A percentile compares a stretch with the other conserved stretches of the same genome.
Conservation (phyloP, 2,888 invertebrate species). For the Drosophila paramelanica region DNA sequence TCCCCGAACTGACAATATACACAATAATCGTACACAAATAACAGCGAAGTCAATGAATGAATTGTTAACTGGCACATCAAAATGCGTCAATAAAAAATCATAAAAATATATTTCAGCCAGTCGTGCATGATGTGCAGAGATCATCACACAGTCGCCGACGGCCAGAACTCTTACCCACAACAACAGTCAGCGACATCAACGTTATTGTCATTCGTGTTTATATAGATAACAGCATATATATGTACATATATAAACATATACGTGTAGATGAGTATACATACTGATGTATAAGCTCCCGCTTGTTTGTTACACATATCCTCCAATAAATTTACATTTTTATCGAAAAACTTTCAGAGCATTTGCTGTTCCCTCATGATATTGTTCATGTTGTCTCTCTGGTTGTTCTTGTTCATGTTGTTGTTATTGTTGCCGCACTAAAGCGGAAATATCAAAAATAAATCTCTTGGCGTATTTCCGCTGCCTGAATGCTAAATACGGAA, state of each 20-base stretch:
- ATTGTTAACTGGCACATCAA: conserved; percentile 63
- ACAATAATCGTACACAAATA: conserved; percentile 29
- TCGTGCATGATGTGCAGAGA: conserved; percentile 59
- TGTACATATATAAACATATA: conserved; percentile 4
- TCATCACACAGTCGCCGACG: conserved; percentile 20
- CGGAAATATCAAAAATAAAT: conserved; percentile 80
- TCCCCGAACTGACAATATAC: conserved; percentile 36
- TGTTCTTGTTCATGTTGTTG: conserved; percentile 32
- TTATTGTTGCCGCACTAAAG: conserved; percentile 54
- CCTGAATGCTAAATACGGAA: conserved; percentile 64
- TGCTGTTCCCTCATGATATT: conserved; percentile 47
- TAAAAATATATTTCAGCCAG: conserved; percentile 68
- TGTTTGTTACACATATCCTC: conserved; percentile 75
- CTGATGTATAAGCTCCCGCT: conserved; percentile 37
- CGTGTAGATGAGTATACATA: neutral
- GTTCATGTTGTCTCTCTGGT: conserved; percentile 13
- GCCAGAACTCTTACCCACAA: neutral
- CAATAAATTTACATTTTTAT: conserved; percentile 82
- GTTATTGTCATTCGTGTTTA: conserved; percentile 64
- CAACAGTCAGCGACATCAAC: conserved; percentile 48
- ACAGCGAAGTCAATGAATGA: conserved; percentile 49
- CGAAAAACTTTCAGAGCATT: conserved; percentile 72
- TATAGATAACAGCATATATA: conserved; percentile 9
- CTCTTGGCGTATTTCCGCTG: conserved; percentile 71
- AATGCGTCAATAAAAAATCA: conserved; percentile 71